These are phyloP conservation scores for Rachycentron canadum DNA, from an alignment of 2,797 vertebrate species.

Conservation along the genomic window DNA sequence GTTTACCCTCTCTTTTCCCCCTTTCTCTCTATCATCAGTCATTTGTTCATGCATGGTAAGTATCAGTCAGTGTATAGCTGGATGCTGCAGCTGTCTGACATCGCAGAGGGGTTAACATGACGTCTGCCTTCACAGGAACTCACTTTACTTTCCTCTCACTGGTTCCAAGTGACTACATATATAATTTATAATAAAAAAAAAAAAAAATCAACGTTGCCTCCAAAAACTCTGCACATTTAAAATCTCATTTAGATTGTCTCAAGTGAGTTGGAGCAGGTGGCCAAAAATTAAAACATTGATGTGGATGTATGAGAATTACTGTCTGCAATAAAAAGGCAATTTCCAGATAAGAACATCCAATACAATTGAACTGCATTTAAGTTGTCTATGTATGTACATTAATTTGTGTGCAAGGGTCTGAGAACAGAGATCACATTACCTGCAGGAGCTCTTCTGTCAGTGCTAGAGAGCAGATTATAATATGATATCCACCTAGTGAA, in stretches of 20 bases:
- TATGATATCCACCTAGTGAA: too few species aligned
- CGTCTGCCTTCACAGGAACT: not conserved
- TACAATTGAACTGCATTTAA: too few species aligned
- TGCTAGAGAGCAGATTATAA: not conserved
- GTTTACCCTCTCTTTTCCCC: not conserved
- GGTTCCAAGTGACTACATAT: not conserved
- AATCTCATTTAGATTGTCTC: not conserved
- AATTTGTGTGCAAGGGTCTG: too few species aligned
- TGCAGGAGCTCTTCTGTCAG: not conserved
- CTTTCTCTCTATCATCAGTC: slow-evolving; percentile 5
- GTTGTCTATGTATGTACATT: too few species aligned
- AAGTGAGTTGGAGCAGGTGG: not conserved
- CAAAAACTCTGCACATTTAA: not conserved
- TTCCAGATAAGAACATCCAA: too few species aligned
- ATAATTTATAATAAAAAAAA: not conserved
- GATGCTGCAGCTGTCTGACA: slow-evolving; percentile 50
- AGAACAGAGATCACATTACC: too few species aligned
- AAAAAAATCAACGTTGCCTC: not conserved
- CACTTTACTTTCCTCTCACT: not conserved
- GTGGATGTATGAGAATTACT: not conserved
- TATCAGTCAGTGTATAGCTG: not conserved
- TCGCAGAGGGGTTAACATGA: not conserved
- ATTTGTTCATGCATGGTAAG: not conserved
- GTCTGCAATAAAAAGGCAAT: too few species aligned
- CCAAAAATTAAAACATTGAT: not conserved